Evolutionary conservation across 2,888 invertebrate genomes (phyloP).

Genomic region (Pammene fasciana): DNA sequence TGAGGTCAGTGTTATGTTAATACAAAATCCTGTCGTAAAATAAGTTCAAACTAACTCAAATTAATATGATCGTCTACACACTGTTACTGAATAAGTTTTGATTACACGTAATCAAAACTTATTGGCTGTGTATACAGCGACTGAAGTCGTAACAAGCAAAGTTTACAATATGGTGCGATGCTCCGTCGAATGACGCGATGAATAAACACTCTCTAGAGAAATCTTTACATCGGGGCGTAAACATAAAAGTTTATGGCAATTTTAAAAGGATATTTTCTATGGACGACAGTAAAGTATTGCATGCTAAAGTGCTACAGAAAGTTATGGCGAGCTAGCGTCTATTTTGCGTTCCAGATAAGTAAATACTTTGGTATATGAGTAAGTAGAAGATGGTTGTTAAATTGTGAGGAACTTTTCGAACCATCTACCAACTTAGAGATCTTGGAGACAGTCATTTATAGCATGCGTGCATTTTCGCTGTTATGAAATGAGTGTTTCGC

Average conservation of each 20-base stretch:
- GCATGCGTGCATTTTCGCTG: too few relatives aligned
- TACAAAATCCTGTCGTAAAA: not conserved
- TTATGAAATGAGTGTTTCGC: too few relatives aligned
- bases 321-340: constrained; percentile 12
- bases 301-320: constrained; percentile 16
- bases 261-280: constrained; percentile 41
- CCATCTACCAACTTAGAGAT: too few relatives aligned
- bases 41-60: not conserved
- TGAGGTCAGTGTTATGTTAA: not conserved
- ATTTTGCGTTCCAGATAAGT: constrained; percentile 1
- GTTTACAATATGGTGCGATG: constrained; percentile 69
- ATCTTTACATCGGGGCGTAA: constrained; percentile 44
- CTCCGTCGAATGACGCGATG: constrained; percentile 60
- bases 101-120: constrained; percentile 37
- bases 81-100: constrained; percentile 25
- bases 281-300: constrained; percentile 29
- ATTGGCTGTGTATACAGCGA: constrained; percentile 49
- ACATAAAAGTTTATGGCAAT: constrained; percentile 45
- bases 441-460: too few relatives aligned
- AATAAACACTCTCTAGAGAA: constrained; percentile 38
- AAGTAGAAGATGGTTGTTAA: not conserved
- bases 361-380: not conserved
- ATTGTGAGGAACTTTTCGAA: too few relatives aligned
- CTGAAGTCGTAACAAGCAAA: constrained; percentile 77
- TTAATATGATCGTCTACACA: not conserved